Evolutionary conservation across 2,113 vertebrate species (phyloP).

Genomic region (Apteryx owenii): DNA sequence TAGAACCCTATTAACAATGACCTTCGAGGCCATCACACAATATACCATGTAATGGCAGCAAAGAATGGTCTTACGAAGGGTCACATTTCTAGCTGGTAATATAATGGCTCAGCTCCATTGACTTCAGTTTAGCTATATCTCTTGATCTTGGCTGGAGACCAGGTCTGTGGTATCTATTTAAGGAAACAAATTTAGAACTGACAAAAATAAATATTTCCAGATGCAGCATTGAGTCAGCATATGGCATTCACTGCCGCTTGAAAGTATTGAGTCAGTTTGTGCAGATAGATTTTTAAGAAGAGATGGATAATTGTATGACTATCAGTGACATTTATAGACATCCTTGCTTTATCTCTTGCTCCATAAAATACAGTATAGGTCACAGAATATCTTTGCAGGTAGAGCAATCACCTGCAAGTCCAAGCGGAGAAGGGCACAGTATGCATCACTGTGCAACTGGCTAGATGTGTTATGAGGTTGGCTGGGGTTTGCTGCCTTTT

Average conservation of each 20-base stretch:
- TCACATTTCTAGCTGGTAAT: neutral
- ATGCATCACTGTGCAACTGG: neutral
- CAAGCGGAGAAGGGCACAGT: neutral
- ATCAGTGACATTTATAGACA: slow-evolving; percentile 67
- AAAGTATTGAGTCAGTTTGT: slow-evolving; percentile 37
- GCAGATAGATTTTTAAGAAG: slow-evolving; percentile 71
- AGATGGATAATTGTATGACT: slow-evolving; percentile 53
- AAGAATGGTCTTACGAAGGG: neutral
- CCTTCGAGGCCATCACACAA: neutral
- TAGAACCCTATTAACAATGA: slow-evolving; percentile 8
- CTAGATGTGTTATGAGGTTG: neutral
- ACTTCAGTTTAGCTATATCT: slow-evolving; percentile 38
- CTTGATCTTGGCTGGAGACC: slow-evolving; percentile 47
- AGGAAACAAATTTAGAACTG: slow-evolving; percentile 35
- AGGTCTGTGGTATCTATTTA: slow-evolving; percentile 48
- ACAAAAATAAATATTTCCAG: slow-evolving; percentile 69
- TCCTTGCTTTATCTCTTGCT: slow-evolving; percentile 33
- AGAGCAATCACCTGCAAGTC: neutral
- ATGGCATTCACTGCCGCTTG: slow-evolving; percentile 54
- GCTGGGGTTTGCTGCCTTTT: neutral
- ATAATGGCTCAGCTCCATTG: neutral
- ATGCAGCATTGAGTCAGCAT: slow-evolving; percentile 76
- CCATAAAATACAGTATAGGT: slow-evolving; percentile 28
- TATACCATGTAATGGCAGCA: neutral
- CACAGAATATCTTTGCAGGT: neutral